phyloP scores from a whole-genome alignment of 1,140 invertebrate genomes.

The Drosophila baimaii region DNA sequence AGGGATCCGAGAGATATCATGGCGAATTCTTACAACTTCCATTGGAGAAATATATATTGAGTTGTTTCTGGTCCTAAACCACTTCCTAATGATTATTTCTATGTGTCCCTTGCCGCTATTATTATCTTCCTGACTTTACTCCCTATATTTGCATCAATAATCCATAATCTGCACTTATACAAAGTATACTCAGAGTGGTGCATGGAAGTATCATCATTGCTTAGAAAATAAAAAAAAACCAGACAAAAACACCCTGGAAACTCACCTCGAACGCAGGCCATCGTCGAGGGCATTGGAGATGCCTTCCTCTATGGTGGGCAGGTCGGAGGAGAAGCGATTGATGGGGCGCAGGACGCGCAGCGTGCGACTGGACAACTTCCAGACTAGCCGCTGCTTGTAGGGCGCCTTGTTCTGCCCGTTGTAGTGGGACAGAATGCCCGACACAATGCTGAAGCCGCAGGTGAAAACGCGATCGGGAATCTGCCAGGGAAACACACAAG shows the following conservation, averaged over 20 bases:
- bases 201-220: conserved; percentile 2
- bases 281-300: conserved; percentile 80
- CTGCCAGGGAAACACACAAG: conserved; percentile 83
- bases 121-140: not conserved
- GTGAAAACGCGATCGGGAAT: conserved; percentile 88
- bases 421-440: conserved; percentile 88
- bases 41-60: not conserved
- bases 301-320: conserved; percentile 90
- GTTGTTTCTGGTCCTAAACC: too few species aligned
- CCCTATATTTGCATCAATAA: not conserved
- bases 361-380: conserved; percentile 88
- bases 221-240: not conserved
- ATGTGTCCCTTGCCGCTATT: not conserved
- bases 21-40: not conserved
- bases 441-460: conserved; percentile 86
- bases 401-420: conserved; percentile 89
- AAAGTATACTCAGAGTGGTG: not conserved
- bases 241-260: not conserved
- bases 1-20: conserved; percentile 4
- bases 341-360: conserved; percentile 89
- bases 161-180: not conserved
- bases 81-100: too few species aligned
- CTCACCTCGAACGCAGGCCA: conserved; percentile 81
- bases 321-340: conserved; percentile 88
- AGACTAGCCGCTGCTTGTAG: conserved; percentile 90